phyloP scores from a whole-genome alignment of 2,888 invertebrate species.

The Sericinus montela region DNA sequence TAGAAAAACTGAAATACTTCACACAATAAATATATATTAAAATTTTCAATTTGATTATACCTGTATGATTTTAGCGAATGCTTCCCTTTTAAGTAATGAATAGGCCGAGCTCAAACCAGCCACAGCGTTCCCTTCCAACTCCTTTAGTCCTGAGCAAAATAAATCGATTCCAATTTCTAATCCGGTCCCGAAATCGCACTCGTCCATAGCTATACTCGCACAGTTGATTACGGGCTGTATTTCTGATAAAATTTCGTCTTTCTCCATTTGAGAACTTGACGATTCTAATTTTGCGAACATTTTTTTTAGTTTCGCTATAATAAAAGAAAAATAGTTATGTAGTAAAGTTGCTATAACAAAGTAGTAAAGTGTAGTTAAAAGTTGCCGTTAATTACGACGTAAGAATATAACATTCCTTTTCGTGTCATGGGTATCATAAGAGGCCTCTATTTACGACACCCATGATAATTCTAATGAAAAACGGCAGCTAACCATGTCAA shows the following conservation, averaged over 20 bases:
- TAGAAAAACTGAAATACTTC: no score
- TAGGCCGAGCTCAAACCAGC: constrained; percentile 87
- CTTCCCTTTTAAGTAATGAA: constrained; percentile 83
- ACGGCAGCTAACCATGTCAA: no score
- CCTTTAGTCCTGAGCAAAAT: constrained; percentile 85
- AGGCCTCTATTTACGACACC: no score
- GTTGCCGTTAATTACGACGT: no score
- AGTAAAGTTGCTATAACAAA: no score
- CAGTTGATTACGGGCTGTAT: constrained; percentile 90
- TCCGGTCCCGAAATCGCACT: constrained; percentile 96
- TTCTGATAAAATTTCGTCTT: constrained; percentile 80
- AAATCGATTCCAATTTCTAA: constrained; percentile 93
- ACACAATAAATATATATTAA: no score
- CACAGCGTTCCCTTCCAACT: constrained; percentile 82
- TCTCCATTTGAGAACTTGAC: constrained; percentile 78
- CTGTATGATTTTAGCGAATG: constrained; percentile 85
- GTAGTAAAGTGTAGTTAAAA: no score
- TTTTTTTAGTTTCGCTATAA: constrained; percentile 83
- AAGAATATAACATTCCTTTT: no score
- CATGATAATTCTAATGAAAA: no score
- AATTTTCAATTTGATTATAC: constrained; percentile 49
- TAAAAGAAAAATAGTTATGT: neutral
- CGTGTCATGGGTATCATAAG: no score
- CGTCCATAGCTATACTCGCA: constrained; percentile 94
- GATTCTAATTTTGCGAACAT: constrained; percentile 83